Base-by-base conservation (phyloP, 2,888 invertebrate genomes). In the Agrochola lota region DNA sequence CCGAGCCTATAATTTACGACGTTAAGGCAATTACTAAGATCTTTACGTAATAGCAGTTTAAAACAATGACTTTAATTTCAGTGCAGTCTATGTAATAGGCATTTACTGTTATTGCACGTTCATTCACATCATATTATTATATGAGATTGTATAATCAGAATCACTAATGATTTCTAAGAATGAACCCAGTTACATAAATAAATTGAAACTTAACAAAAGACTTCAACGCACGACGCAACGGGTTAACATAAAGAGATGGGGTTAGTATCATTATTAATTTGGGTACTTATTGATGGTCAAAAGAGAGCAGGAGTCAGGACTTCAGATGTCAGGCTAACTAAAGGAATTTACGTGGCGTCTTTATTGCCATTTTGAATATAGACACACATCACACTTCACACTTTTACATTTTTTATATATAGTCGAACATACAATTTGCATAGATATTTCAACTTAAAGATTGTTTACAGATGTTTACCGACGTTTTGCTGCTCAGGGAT, bases 211-310 rank as follows among this genome's bases (percentile, higher is more conserved):
- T 78, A 87, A 94, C 90, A 93, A 95, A 94, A 95, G 95, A 95
- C 92, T 92, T 94, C 92, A 95, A 95, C 94, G 95, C 91, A 90
- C 90, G 85, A 88, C 80, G 88, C 84, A 85, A 80, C 80, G 74
- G 86, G 17, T 15, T 12, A 69, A 88, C 85, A 85, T 49, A 46
- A 78, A 82, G 40, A n/a, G 40, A 49, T 52, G 2, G 1, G 6
- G 5, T 49, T 30, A 49, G 15, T 49, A 52, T 17, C 0, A 15
- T 30, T 26, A 17, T n/a, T 69, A 3, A 59, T 49, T 63, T 57
- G 4, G 20, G 15, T 6, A 46, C 15, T 7, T 15, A 26, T 20
- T 15, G n/a, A 30, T 46, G n/a, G 3, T 46, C 12, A 62, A 30
- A 60, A 59, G 23, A 35, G 6, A 59, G 23, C 20, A 52, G 20